phyloP scores from a whole-genome alignment of 1,140 invertebrate species.

The Mizuhopecten yessoensis region DNA sequence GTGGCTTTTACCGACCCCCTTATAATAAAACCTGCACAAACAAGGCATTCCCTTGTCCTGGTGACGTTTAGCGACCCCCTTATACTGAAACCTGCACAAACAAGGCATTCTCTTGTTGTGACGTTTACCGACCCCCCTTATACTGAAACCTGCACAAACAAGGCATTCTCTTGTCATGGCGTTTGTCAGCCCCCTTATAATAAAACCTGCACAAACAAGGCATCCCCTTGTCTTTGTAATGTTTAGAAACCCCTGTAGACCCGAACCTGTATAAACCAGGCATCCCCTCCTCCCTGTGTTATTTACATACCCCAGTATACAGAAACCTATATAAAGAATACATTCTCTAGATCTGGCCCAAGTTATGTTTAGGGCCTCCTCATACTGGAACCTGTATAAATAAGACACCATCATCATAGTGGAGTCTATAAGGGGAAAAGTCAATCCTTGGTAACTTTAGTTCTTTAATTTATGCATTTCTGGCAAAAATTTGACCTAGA shows the following conservation, averaged over 20 bases:
- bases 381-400: no score
- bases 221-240: neutral
- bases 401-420: no score
- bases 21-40: neutral
- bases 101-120: neutral
- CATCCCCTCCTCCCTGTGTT: neutral
- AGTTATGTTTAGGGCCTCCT: neutral
- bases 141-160: neutral
- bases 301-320: neutral
- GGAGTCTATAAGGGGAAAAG: no score
- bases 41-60: neutral
- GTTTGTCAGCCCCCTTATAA: no score
- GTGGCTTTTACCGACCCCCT: no score
- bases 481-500: no score
- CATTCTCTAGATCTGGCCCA: neutral
- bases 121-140: no score
- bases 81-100: no score
- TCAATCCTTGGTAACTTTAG: no score
- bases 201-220: neutral
- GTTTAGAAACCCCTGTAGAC: neutral
- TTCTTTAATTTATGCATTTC: no score
- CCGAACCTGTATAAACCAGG: neutral
- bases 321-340: neutral
- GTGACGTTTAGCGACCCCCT: neutral
- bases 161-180: neutral